Base-by-base conservation (phyloP, 2,797 vertebrate genomes). In the Acipenser transmontanus region DNA sequence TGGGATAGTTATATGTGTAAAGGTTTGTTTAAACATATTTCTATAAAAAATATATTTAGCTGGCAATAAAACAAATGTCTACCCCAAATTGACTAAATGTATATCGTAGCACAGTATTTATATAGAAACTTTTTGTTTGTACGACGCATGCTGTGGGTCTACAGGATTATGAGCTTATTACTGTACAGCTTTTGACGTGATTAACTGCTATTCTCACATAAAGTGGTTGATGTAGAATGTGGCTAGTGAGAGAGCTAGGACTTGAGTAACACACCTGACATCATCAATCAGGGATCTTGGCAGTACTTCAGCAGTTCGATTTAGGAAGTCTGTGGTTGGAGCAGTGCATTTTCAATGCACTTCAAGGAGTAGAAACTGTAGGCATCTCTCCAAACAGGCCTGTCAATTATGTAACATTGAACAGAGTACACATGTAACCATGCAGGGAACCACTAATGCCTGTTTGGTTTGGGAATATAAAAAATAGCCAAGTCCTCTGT, bases 271-370 rank as follows among this genome's bases (percentile, higher is more conserved):
- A 57, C 54, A 57, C 54, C 54, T 57, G 54, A 57, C 12, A n/a
- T n/a, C 11, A 57, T 57, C 12, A 57, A 57, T 57, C 54, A 57
- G 54, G 54, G 54, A 57, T 1, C 54, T n/a, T 57, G 54, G 54
- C 54, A 3, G 14, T 6, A 7, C 14, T n/a, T 57, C 54, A 57
- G 54, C 54, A 11, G 12, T 57, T 57, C 12, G 54, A 57, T 57
- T 57, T 57, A 11, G 54, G 12, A 11, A 57, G 12, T 13, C 14
- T 57, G 54, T 57, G 54, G 9, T 57, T 13, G 14, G 54, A 13
- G 54, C 12, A 11, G 54, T 57, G 54, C 12, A n/a, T 57, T 57
- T 57, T n/a, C 54, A 57, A 57, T 57, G 54, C 54, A n/a, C 54
- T 57, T 57, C 54, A 5, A n/a, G 54, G 54, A 57, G 12, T 52